Evolutionary conservation across 2,888 invertebrate species (phyloP).

Genomic region (Phyllotreta cruciferae): DNA sequence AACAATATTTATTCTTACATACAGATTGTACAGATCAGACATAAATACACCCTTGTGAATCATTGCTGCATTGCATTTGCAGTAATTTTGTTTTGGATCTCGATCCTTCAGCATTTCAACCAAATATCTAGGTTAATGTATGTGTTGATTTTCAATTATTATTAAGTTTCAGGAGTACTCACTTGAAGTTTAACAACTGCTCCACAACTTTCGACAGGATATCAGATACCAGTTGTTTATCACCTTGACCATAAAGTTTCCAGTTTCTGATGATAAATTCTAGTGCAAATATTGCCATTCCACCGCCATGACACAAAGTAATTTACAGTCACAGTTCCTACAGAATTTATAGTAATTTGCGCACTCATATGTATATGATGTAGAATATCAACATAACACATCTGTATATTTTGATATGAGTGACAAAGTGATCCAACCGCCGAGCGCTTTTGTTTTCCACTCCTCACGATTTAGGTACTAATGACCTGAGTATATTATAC

Average conservation of each 20-base stretch:
- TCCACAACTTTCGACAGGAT: neutral
- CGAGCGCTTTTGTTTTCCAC: too few relatives aligned
- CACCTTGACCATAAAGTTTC: slow-evolving; percentile 9
- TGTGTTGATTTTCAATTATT: slow-evolving; percentile 18
- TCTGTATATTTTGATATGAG: slow-evolving; percentile 3
- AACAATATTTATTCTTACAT: too few relatives aligned
- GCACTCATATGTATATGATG: neutral
- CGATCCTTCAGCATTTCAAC: slow-evolving; percentile 1
- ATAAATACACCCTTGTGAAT: too few relatives aligned
- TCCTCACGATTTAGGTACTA: too few relatives aligned
- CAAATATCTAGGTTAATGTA: slow-evolving; percentile 5
- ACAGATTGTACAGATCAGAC: too few relatives aligned
- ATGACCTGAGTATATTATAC: too few relatives aligned
- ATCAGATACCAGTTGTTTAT: slow-evolving; percentile 11
- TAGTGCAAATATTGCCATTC: slow-evolving; percentile 9
- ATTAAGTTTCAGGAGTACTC: slow-evolving; percentile 3
- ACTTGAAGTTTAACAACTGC: neutral
- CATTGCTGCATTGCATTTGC: too few relatives aligned
- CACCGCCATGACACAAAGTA: slow-evolving; percentile 7
- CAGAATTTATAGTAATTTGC: slow-evolving; percentile 6
- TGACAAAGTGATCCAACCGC: neutral
- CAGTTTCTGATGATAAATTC: slow-evolving; percentile 9
- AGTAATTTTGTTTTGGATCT: neutral
- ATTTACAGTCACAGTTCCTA: slow-evolving; percentile 6
- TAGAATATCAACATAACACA: neutral